These are phyloP conservation scores for Sigmodon hispidus DNA, from an alignment of 2,113 vertebrate genomes.

Conservation along the genomic window DNA sequence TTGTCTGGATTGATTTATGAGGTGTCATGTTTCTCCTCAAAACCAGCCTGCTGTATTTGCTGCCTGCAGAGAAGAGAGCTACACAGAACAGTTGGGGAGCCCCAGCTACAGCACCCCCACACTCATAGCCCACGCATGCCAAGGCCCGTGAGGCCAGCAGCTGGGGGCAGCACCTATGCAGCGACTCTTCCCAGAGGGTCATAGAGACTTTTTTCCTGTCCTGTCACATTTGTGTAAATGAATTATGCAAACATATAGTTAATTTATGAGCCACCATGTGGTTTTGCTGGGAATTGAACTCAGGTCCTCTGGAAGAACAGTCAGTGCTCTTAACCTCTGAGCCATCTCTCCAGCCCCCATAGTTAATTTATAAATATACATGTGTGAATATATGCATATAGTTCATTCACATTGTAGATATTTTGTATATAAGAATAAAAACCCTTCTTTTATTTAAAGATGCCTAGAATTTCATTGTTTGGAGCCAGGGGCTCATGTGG, in stretches of 20 bases:
- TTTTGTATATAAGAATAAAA: conserved; percentile 34
- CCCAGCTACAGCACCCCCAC: background rate
- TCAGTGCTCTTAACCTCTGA: too few species aligned
- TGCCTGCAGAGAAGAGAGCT: background rate
- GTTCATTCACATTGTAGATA: background rate
- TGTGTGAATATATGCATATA: too few species aligned
- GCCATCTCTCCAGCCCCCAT: too few species aligned
- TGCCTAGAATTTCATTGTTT: background rate
- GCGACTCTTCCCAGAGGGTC: background rate
- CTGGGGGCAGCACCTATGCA: background rate
- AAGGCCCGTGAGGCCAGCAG: background rate
- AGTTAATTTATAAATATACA: background rate
- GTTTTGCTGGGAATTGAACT: too few species aligned
- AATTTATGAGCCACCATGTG: too few species aligned
- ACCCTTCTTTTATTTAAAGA: background rate
- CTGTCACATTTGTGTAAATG: background rate
- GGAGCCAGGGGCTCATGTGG: background rate
- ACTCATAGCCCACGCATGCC: background rate
- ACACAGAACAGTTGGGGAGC: background rate
- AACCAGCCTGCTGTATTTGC: background rate
- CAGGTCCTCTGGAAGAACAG: too few species aligned
- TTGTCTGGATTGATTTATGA: conserved; percentile 58
- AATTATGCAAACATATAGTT: background rate
- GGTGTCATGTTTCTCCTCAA: background rate
- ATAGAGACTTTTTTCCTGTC: background rate